Evolutionary conservation across 2,888 invertebrate genomes (phyloP), one percentile per base, ranked within the genome.

Genomic region (Aradus depressus): DNA sequence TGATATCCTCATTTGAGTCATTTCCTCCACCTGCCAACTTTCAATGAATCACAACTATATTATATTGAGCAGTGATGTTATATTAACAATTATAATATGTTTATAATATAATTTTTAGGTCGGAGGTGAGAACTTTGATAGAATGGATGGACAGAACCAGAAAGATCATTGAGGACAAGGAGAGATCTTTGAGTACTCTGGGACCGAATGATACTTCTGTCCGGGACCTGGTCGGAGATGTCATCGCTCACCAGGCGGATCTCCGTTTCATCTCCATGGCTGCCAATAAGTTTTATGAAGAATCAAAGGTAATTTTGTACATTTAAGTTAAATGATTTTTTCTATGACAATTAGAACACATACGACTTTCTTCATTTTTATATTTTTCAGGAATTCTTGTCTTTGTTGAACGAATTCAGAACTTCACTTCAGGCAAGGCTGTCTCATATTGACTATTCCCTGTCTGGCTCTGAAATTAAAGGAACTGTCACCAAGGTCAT

Each of bases 241-340:
- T 96, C 2, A 91, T 95, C 63, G 86, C 91, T 0, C 95, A 95
- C 65, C 93, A 95, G 67, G 96, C 92, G 1, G 96, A 96, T 69
- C 71, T 95, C 25, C 39, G 95, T 52, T 96, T 95, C 68, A 90
- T 96, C 60, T 90, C 91, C 3, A 92, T 95, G 87, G 84, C 92
- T 1, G 91, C 91, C 1, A 92, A 93, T 71, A 93, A 92, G 69
- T 95, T 93, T 67, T 81, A 92, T 21, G 93, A 95, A 63, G 93
- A 95, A 70, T 88, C 91, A 67, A 91, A 91, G 74, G 84, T 81
- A 64, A 56, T 66, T 50, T 38, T 49, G 21, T 31, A 19, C 5
- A n/a, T 16, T 42, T 10, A 42, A n/a, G 32, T 5, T 19, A 25
- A 12, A 10, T 14, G 4, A 16, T n/a, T 2, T 41, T 39, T 39